Percentiles rank a stretch among this genome's conserved stretches.
These are phyloP conservation scores for Cyprinodon diabolis DNA, from an alignment of 2,797 vertebrate species.

Conservation along the genomic window DNA sequence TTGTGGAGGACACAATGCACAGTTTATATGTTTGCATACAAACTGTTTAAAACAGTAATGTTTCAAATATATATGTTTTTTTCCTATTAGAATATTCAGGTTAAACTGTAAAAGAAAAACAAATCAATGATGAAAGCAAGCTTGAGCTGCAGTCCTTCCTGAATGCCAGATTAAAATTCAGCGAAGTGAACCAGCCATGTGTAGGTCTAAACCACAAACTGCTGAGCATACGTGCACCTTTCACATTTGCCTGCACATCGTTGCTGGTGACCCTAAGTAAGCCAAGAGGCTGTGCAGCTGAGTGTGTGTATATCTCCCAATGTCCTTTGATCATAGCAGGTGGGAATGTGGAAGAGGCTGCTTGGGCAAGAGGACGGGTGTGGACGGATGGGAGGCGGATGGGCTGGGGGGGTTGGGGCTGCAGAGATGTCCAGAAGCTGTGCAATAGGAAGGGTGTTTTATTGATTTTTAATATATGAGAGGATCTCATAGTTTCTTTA, in stretches of 20 bases:
- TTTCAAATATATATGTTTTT: neutral
- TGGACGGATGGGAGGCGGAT: slow-evolving; percentile 44
- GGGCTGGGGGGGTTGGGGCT: neutral
- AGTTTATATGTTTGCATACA: neutral
- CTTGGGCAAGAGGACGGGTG: slow-evolving; percentile 13
- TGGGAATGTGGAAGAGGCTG: slow-evolving; percentile 41
- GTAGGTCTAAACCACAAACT: slow-evolving; percentile 5
- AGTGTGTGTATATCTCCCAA: slow-evolving; percentile 68
- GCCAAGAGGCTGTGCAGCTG: slow-evolving; percentile 57
- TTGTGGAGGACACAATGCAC: no score
- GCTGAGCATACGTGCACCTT: slow-evolving; percentile 25
- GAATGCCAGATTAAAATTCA: slow-evolving; percentile 23
- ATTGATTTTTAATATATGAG: slow-evolving; percentile 52
- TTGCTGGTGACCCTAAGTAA: slow-evolving; percentile 65
- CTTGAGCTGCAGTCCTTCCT: neutral
- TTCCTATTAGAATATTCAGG: neutral
- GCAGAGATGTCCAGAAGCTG: neutral
- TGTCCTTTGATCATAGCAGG: slow-evolving; percentile 63
- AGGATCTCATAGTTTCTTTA: slow-evolving; percentile 48
- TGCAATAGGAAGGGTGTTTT: slow-evolving; percentile 30
- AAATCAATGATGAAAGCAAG: slow-evolving; percentile 3
- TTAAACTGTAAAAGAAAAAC: neutral
- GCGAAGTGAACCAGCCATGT: slow-evolving; percentile 16
- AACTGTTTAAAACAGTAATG: neutral
- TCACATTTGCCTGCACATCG: slow-evolving; percentile 57